A percentile compares a stretch with the other conserved stretches of the same genome.
Conservation (phyloP, 2,113 vertebrate genomes). For the Leptobrachium leishanense region DNA sequence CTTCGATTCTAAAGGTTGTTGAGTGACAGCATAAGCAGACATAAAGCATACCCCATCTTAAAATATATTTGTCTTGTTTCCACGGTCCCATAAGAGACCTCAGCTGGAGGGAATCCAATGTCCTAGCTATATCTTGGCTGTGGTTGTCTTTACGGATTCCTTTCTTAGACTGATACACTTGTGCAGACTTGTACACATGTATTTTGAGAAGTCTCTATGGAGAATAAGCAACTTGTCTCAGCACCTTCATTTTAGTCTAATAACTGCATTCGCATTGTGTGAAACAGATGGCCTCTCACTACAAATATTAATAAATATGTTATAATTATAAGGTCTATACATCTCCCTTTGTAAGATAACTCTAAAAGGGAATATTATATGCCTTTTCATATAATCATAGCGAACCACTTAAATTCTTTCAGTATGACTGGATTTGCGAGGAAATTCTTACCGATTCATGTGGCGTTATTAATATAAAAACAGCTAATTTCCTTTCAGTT, state of each 20-base stretch:
- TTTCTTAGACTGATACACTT: constrained; percentile 9
- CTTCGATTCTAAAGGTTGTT: constrained; percentile 1
- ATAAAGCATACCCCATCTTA: constrained; percentile 7
- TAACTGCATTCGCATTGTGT: constrained; percentile 57
- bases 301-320: constrained; percentile 62
- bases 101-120: background rate
- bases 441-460: background rate
- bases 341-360: constrained; percentile 8
- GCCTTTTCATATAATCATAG: background rate
- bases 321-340: constrained; percentile 35
- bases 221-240: constrained; percentile 51
- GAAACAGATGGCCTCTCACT: constrained; percentile 63
- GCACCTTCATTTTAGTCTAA: constrained; percentile 60
- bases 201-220: constrained; percentile 50
- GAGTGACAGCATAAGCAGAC: constrained; percentile 10
- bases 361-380: constrained; percentile 25
- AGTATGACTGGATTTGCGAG: background rate
- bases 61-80: background rate
- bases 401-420: background rate
- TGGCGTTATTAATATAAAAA: background rate
- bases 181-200: constrained; percentile 33
- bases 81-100: background rate
- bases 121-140: background rate
- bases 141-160: background rate
- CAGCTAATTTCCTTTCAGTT: background rate